These are phyloP conservation scores for Numenius arquata DNA, from an alignment of 2,113 vertebrate species.

Conservation along the genomic window DNA sequence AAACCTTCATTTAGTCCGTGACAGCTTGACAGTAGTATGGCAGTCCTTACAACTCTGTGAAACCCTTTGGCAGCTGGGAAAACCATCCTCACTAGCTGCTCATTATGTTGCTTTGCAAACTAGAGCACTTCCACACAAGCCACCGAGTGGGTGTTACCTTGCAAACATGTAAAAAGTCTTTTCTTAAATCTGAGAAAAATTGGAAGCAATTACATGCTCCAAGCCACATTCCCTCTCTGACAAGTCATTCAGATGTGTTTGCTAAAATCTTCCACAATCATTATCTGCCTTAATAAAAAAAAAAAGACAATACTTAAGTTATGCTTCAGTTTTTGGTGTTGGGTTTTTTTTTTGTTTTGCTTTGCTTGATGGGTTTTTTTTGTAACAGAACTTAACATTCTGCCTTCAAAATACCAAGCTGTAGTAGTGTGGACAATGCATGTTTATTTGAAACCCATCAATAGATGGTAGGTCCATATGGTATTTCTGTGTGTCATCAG, in stretches of 20 bases:
- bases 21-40: constrained; percentile 32
- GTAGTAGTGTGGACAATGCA: not conserved
- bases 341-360: not conserved
- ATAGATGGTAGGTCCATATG: not conserved
- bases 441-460: not conserved
- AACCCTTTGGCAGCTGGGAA: not conserved
- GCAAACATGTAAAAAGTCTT: not conserved
- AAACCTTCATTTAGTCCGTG: not conserved
- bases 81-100: not conserved
- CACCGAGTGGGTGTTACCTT: not conserved
- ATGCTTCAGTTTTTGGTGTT: not conserved
- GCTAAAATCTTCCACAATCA: not conserved
- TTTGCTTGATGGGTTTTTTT: not conserved
- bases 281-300: not conserved
- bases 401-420: not conserved
- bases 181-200: not conserved
- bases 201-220: not conserved
- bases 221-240: not conserved
- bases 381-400: not conserved
- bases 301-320: not conserved
- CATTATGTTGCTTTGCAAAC: constrained; percentile 1
- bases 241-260: not conserved
- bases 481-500: not conserved
- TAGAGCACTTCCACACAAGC: not conserved
- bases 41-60: not conserved